Evolutionary conservation across 1,140 invertebrate genomes (phyloP).

Genomic region (Aphaenogaster rudis): DNA sequence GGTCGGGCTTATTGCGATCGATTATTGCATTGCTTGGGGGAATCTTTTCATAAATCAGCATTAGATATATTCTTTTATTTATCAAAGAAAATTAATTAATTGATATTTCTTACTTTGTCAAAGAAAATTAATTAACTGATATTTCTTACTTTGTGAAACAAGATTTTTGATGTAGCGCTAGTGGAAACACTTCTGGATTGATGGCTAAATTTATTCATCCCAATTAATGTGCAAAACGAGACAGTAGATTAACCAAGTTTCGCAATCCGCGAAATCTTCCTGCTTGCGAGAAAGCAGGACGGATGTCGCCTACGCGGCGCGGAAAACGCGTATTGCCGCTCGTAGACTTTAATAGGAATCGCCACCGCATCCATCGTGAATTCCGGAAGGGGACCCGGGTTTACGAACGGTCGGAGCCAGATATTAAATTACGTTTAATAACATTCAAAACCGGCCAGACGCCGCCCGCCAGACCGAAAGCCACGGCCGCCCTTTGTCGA

Average conservation of each 20-base stretch:
- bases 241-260: background rate
- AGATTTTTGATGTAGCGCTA: background rate
- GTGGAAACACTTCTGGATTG: background rate
- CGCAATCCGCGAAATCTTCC: slow-evolving; percentile 50
- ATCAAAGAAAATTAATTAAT: background rate
- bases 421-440: slow-evolving; percentile 81
- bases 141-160: background rate
- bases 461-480: slow-evolving; percentile 42
- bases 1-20: slow-evolving; percentile 57
- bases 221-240: background rate
- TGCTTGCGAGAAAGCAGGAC: slow-evolving; percentile 70
- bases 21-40: slow-evolving; percentile 4
- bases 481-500: slow-evolving; percentile 64
- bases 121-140: background rate
- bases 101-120: background rate
- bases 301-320: slow-evolving; percentile 69
- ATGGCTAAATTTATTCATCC: background rate
- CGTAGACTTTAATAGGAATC: slow-evolving; percentile 73
- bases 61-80: background rate
- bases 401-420: slow-evolving; percentile 52
- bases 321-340: slow-evolving; percentile 34
- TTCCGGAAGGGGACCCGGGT: slow-evolving; percentile 62
- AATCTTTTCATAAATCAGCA: background rate
- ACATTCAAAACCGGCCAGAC: slow-evolving; percentile 72
- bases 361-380: slow-evolving; percentile 62